Percentiles rank a stretch among this genome's conserved stretches.
Conservation (phyloP, 2,797 vertebrate species). For the Brotogeris chrysoptera region DNA sequence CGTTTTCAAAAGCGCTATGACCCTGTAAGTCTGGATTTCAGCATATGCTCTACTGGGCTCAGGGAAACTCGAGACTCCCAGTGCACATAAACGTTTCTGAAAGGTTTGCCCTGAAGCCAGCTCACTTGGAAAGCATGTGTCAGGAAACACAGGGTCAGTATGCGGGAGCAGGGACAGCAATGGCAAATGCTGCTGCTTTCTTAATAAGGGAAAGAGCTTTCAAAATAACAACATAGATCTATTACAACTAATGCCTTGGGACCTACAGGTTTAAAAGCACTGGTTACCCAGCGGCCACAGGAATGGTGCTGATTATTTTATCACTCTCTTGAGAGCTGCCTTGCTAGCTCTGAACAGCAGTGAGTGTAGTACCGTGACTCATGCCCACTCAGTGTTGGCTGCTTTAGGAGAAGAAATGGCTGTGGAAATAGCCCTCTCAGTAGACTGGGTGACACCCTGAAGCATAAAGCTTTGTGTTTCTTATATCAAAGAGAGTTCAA, state of each 20-base stretch:
- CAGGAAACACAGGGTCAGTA: fast-evolving
- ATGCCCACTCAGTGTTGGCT: fast-evolving
- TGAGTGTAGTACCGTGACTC: background rate
- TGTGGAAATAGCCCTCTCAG: fast-evolving
- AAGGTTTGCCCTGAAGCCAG: background rate
- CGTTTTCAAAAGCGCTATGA: background rate
- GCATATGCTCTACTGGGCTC: fast-evolving
- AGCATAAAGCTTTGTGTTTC: background rate
- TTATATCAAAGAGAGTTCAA: background rate
- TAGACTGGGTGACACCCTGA: background rate
- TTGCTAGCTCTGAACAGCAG: background rate
- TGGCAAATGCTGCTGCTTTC: background rate
- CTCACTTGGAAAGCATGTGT: fast-evolving
- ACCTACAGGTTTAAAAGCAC: background rate
- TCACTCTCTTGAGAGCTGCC: background rate
- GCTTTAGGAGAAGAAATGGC: background rate
- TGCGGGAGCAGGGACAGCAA: background rate
- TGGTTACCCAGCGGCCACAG: fast-evolving
- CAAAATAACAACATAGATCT: background rate
- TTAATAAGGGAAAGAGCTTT: background rate
- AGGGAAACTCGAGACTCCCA: fast-evolving
- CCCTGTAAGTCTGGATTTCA: background rate
- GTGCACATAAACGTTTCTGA: fast-evolving
- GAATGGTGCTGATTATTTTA: background rate
- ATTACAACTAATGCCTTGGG: background rate